Evolutionary conservation across 2,113 vertebrate genomes (phyloP).

Genomic region (Lampris incognitus): DNA sequence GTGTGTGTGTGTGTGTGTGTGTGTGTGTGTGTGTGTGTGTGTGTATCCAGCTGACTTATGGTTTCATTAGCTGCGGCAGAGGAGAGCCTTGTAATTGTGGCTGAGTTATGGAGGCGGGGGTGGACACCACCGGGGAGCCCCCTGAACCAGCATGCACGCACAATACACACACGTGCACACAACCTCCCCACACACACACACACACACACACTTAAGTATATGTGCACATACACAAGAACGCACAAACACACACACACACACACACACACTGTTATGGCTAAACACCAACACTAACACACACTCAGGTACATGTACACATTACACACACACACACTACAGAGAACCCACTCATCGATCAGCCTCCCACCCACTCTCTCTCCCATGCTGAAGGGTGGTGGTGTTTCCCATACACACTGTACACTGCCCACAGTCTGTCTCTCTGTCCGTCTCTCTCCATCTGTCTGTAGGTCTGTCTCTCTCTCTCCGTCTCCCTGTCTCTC

Average conservation of each 20-base stretch:
- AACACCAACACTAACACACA: slow-evolving; percentile 9
- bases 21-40: slow-evolving; percentile 17
- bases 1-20: slow-evolving; percentile 23
- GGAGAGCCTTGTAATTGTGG: slow-evolving; percentile 76
- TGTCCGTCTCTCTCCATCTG: neutral
- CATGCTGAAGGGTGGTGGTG: slow-evolving; percentile 63
- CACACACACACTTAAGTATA: slow-evolving; percentile 5
- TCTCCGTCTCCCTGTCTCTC: slow-evolving; percentile 12
- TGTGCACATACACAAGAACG: neutral
- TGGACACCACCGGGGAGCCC: slow-evolving; percentile 72
- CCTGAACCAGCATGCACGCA: slow-evolving; percentile 28
- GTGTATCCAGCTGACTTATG: slow-evolving; percentile 67
- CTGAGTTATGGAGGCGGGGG: slow-evolving; percentile 76
- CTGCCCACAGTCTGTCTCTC: slow-evolving; percentile 44
- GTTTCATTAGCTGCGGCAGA: slow-evolving; percentile 77
- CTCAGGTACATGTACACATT: neutral
- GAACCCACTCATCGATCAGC: slow-evolving; percentile 72
- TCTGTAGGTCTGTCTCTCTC: slow-evolving; percentile 5
- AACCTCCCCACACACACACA: slow-evolving; percentile 13
- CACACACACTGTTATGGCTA: neutral
- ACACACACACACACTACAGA: slow-evolving; percentile 56
- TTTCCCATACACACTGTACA: slow-evolving; percentile 65
- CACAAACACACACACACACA: slow-evolving; percentile 22
- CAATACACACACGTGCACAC: slow-evolving; percentile 11
- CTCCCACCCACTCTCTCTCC: slow-evolving; percentile 60